phyloP scores from a whole-genome alignment of 1,140 invertebrate genomes.

The Portunus trituberculatus region DNA sequence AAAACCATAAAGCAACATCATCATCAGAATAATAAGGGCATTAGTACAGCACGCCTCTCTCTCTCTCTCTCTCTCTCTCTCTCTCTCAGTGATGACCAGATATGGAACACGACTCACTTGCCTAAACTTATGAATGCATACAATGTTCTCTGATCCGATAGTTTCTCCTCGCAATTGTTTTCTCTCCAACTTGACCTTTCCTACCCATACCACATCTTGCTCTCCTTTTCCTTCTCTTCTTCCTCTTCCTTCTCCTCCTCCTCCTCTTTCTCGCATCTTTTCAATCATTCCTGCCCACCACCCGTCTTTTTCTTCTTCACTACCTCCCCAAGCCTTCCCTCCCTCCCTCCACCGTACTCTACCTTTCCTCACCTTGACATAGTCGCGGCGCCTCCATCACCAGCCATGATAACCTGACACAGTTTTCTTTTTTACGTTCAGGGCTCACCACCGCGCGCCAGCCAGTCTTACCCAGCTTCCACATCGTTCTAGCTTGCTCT shows the following conservation, averaged over 20 bases:
- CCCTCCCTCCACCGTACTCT: not conserved
- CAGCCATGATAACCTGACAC: not conserved
- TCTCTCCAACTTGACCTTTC: not conserved
- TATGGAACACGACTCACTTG: too few species aligned
- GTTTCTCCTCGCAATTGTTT: not conserved
- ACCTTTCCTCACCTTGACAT: not conserved
- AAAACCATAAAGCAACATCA: not conserved
- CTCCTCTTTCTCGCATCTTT: too few species aligned
- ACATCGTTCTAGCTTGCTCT: too few species aligned
- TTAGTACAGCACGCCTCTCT: not conserved
- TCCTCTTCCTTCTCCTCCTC: not conserved
- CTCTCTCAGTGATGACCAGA: not conserved
- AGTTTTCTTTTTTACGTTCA: not conserved
- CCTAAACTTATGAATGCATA: not conserved
- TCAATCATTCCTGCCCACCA: not conserved
- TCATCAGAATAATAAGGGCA: not conserved
- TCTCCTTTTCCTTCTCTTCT: not conserved
- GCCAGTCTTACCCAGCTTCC: too few species aligned
- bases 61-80: slow-evolving; percentile 20
- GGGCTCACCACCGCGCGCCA: not conserved
- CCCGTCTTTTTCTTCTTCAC: not conserved
- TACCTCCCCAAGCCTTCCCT: not conserved
- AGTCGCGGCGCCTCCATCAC: not conserved
- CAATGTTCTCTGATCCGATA: not conserved
- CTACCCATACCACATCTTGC: not conserved